Percentiles rank a stretch among this genome's conserved stretches.
These are phyloP conservation scores for Opisthocomus hoazin DNA, from an alignment of 2,113 vertebrate species.

Conservation along the genomic window DNA sequence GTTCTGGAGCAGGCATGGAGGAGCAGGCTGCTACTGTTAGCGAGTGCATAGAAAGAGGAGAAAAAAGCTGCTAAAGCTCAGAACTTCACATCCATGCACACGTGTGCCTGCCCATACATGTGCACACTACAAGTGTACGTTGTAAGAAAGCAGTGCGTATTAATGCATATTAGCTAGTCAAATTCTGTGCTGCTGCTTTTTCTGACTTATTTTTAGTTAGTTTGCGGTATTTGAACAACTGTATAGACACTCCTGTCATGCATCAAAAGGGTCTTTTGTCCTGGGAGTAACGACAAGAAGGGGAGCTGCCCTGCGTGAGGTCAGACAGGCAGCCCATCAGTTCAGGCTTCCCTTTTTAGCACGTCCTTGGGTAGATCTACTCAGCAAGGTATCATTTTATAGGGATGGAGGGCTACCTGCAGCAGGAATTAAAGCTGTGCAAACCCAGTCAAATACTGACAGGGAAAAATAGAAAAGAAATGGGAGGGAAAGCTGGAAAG, in stretches of 20 bases:
- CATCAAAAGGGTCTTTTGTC: background rate
- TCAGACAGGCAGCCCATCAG: background rate
- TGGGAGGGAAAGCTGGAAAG: background rate
- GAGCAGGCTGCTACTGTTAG: background rate
- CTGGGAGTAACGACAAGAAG: background rate
- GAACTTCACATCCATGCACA: background rate
- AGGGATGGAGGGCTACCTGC: no score
- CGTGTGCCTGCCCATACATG: rapidly evolving
- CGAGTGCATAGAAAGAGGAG: background rate
- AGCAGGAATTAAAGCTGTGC: background rate
- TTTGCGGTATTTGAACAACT: background rate
- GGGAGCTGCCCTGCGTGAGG: background rate
- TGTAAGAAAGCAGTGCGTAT: background rate
- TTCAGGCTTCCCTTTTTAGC: background rate
- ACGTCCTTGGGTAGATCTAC: background rate
- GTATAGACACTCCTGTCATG: background rate
- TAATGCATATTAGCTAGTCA: background rate
- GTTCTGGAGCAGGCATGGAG: background rate
- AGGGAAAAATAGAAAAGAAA: no score
- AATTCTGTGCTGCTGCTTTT: background rate
- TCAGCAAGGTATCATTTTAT: background rate
- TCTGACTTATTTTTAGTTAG: background rate
- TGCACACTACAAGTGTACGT: rapidly evolving
- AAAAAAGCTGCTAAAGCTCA: background rate
- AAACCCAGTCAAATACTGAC: no score